Percentiles rank a stretch among this genome's conserved stretches.
Evolutionary conservation across 2,888 invertebrate genomes (phyloP).

Genomic region (Mayetiola destructor): DNA sequence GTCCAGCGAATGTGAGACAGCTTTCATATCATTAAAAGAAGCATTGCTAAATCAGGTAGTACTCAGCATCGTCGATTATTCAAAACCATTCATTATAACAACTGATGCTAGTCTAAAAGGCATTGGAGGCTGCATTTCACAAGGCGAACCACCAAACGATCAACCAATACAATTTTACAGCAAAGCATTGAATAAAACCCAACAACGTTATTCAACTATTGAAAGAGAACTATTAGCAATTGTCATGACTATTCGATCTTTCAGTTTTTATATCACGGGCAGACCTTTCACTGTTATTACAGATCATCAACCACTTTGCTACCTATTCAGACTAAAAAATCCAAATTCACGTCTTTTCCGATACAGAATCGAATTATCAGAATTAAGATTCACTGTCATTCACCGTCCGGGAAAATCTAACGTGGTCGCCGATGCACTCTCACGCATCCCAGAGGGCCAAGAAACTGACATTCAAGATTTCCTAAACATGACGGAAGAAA

Average conservation of each 20-base stretch:
- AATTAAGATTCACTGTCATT: not conserved
- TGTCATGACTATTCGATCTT: not conserved
- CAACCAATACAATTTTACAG: slow-evolving; percentile 17
- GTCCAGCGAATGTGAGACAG: not conserved
- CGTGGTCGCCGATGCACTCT: not conserved
- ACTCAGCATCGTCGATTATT: not conserved
- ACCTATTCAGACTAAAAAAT: not conserved
- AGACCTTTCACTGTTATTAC: not conserved
- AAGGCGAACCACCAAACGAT: slow-evolving; percentile 16
- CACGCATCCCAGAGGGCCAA: too few species aligned
- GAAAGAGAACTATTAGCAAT: slow-evolving; percentile 19
- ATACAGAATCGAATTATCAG: not conserved
- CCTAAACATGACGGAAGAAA: not conserved
- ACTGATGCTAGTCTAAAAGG: slow-evolving; percentile 19
- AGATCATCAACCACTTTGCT: not conserved
- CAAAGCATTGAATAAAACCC: slow-evolving; percentile 15
- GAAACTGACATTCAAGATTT: too few species aligned
- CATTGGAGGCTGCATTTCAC: slow-evolving; percentile 18
- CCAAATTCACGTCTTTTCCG: not conserved
- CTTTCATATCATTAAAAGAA: not conserved
- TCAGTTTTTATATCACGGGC: not conserved
- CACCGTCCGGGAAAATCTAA: not conserved
- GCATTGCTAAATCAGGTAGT: not conserved
- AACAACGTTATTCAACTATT: slow-evolving; percentile 17
- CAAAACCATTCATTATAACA: slow-evolving; percentile 6